These are phyloP conservation scores for Nesometra sesokonis DNA, from an alignment of 35 echinoderm and acorn worm genomes.

Conservation along the genomic window DNA sequence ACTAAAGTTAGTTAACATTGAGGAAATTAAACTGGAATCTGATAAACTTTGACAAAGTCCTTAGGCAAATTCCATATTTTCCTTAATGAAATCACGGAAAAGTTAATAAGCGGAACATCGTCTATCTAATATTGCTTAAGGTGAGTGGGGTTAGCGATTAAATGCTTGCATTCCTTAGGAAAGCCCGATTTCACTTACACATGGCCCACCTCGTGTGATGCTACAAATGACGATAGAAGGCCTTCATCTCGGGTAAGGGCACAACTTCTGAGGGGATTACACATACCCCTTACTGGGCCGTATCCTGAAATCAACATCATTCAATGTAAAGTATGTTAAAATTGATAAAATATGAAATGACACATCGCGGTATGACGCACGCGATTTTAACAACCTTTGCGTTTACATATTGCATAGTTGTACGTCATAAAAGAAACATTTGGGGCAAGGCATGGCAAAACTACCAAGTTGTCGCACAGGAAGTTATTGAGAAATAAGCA, in stretches of 20 bases:
- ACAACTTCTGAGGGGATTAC: constrained; percentile 68
- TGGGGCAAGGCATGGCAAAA: too few species aligned
- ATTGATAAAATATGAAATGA: not conserved
- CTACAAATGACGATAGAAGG: constrained; percentile 68
- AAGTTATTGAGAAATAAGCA: too few species aligned
- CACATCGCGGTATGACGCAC: not conserved
- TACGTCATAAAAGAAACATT: not conserved
- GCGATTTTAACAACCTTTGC: not conserved
- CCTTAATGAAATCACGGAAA: not conserved
- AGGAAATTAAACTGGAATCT: not conserved
- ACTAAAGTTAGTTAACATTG: not conserved
- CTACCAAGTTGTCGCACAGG: too few species aligned
- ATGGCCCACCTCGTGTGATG: constrained; percentile 90
- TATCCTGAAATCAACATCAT: constrained; percentile 42
- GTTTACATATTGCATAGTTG: not conserved
- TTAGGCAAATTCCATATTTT: not conserved
- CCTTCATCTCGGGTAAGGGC: constrained; percentile 82
- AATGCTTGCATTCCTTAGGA: not conserved
- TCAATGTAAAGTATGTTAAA: not conserved
- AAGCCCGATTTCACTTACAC: constrained; percentile 56
- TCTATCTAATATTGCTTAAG: not conserved
- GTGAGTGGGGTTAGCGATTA: not conserved
- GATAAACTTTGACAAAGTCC: not conserved
- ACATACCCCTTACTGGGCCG: constrained; percentile 98
- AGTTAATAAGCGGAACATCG: not conserved